phyloP scores from a whole-genome alignment of 2,797 vertebrate genomes.

The Sarcoramphus papa region DNA sequence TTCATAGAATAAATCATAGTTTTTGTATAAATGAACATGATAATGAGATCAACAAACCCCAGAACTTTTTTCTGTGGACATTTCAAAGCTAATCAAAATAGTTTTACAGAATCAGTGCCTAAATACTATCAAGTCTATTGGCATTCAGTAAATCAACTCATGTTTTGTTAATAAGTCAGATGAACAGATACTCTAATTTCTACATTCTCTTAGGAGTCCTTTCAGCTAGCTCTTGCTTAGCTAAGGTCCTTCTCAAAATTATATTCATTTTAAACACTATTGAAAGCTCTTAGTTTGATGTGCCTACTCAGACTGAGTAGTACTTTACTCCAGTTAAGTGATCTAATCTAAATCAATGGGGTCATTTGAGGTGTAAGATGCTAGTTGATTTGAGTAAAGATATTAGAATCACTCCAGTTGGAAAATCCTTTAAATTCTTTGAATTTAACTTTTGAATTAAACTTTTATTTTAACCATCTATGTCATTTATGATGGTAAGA shows the following conservation, averaged over 20 bases:
- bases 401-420: not conserved
- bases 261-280: not conserved
- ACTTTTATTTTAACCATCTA: not conserved
- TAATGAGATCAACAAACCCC: not conserved
- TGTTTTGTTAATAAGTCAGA: not conserved
- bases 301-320: not conserved
- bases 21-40: not conserved
- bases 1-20: not conserved
- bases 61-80: not conserved
- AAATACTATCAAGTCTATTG: not conserved
- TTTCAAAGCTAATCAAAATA: not conserved
- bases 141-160: not conserved
- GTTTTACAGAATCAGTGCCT: not conserved
- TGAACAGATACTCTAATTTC: not conserved
- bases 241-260: slow-evolving; percentile 17
- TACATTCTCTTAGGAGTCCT: not conserved
- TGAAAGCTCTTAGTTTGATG: slow-evolving; percentile 7
- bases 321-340: slow-evolving; percentile 13
- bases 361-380: not conserved
- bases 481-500: not conserved
- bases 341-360: not conserved
- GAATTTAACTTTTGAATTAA: not conserved
- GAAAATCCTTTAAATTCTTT: not conserved
- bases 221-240: not conserved
- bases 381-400: not conserved